A percentile compares a stretch with the other conserved stretches of the same genome.
phyloP scores from a whole-genome alignment of 2,113 vertebrate genomes.

The Pogona vitticeps region DNA sequence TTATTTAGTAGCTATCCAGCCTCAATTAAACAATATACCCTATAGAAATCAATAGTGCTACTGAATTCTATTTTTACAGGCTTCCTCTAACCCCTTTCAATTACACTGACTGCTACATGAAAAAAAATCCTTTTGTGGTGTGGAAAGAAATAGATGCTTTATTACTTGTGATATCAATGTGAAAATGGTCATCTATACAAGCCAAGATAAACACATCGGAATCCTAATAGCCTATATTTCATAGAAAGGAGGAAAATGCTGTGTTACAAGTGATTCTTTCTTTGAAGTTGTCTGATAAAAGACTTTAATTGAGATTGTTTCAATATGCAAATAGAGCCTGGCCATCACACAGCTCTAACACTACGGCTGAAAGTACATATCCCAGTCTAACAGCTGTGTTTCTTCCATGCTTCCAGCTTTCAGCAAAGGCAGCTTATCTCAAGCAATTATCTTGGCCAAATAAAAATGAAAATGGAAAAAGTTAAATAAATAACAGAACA shows the following conservation, averaged over 20 bases:
- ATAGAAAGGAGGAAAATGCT: slow-evolving; percentile 40
- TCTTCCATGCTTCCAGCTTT: slow-evolving; percentile 68
- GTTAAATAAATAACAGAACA: slow-evolving; percentile 82
- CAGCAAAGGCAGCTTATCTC: slow-evolving; percentile 73
- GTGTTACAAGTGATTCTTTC: slow-evolving; percentile 65
- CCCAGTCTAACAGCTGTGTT: slow-evolving; percentile 45
- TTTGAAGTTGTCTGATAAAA: slow-evolving; percentile 67
- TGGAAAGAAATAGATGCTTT: slow-evolving; percentile 40
- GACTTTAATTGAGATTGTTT: slow-evolving; percentile 77
- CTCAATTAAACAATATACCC: slow-evolving; percentile 20
- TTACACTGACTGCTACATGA: slow-evolving; percentile 38
- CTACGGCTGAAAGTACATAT: slow-evolving; percentile 52
- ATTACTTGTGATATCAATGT: slow-evolving; percentile 56
- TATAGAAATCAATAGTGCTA: slow-evolving; percentile 28
- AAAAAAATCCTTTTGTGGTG: slow-evolving; percentile 18
- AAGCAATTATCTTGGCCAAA: slow-evolving; percentile 85
- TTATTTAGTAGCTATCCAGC: slow-evolving; percentile 7
- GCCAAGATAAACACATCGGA: slow-evolving; percentile 62
- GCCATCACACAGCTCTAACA: slow-evolving; percentile 56
- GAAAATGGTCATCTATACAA: slow-evolving; percentile 56
- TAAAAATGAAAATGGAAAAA: slow-evolving; percentile 82
- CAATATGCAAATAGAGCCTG: slow-evolving; percentile 74
- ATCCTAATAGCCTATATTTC: slow-evolving; percentile 45
- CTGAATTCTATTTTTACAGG: slow-evolving; percentile 46
- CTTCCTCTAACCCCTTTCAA: slow-evolving; percentile 42